phyloP scores from a whole-genome alignment of 2,888 invertebrate species.

The Agapostemon virescens region DNA sequence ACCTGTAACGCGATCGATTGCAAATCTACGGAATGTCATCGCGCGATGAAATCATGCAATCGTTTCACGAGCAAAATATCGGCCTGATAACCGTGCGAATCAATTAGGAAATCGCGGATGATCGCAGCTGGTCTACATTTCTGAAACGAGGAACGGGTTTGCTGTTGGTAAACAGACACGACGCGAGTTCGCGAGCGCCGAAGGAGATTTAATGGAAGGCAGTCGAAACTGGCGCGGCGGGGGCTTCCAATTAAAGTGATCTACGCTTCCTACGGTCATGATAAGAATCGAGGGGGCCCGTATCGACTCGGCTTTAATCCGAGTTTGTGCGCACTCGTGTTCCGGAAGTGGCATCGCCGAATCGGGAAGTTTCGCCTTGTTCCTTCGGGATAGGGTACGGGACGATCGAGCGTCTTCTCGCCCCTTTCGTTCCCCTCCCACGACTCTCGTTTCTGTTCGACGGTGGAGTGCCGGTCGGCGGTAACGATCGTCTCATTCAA shows the following conservation, averaged over 20 bases:
- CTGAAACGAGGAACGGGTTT: conserved; percentile 36
- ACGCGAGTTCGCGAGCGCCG: conserved; percentile 26
- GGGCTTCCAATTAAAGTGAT: conserved; percentile 61
- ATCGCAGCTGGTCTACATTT: conserved; percentile 13
- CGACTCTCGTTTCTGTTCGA: not conserved
- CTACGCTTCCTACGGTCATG: conserved; percentile 52
- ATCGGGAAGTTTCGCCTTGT: conserved; percentile 55
- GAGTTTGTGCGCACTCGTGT: conserved; percentile 46
- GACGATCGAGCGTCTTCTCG: conserved; percentile 32
- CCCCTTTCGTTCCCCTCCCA: not conserved
- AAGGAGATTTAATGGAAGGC: conserved; percentile 52
- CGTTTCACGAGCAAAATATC: not conserved
- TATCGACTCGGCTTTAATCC: conserved; percentile 44
- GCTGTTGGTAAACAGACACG: conserved; percentile 29
- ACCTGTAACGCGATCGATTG: too few relatives aligned
- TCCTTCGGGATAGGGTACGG: conserved; percentile 31
- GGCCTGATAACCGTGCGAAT: not conserved
- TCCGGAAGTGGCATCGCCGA: conserved; percentile 50
- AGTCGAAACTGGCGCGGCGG: conserved; percentile 37
- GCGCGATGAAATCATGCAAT: too few relatives aligned
- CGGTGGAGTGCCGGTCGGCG: not conserved
- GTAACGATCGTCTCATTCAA: conserved; percentile 5
- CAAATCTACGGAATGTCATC: too few relatives aligned
- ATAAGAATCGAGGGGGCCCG: conserved; percentile 55
- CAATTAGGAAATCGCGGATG: not conserved